These are phyloP conservation scores for Diachasma alloeum DNA, from an alignment of 1,140 invertebrate genomes.

Conservation along the genomic window DNA sequence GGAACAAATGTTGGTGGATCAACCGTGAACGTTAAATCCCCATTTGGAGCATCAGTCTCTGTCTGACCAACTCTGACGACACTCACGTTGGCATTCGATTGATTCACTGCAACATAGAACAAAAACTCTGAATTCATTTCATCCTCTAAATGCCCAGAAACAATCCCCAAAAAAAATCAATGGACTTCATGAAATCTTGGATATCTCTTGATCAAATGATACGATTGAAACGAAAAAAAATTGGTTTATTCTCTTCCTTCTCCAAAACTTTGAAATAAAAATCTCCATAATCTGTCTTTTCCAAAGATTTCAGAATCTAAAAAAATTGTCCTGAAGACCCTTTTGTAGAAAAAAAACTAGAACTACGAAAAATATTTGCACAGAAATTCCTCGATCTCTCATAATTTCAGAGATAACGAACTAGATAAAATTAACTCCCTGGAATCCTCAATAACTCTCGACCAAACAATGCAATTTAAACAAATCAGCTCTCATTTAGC, in stretches of 20 bases:
- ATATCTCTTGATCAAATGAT: slow-evolving; percentile 23
- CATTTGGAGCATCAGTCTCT: slow-evolving; percentile 50
- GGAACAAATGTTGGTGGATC: slow-evolving; percentile 52
- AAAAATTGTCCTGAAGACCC: no score
- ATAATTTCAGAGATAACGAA: no score
- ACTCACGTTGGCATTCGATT: slow-evolving; percentile 62
- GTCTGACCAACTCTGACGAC: slow-evolving; percentile 63
- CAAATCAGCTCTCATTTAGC: neutral
- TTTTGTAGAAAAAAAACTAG: no score
- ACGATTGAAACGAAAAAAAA: slow-evolving; percentile 52
- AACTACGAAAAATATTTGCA: no score
- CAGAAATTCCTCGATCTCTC: no score
- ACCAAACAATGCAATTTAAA: slow-evolving; percentile 21
- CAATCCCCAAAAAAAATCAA: slow-evolving; percentile 29
- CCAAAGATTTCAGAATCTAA: no score
- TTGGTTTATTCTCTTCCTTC: no score
- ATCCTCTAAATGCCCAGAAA: no score
- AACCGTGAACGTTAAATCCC: slow-evolving; percentile 59
- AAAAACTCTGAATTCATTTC: no score
- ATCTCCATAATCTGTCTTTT: neutral
- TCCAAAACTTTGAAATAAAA: no score
- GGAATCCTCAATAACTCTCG: no score
- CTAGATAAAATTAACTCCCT: no score
- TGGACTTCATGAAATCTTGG: neutral
- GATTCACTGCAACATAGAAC: slow-evolving; percentile 58